phyloP scores from a whole-genome alignment of 35 echinoderm and acorn worm genomes.

The Lytechinus pictus region DNA sequence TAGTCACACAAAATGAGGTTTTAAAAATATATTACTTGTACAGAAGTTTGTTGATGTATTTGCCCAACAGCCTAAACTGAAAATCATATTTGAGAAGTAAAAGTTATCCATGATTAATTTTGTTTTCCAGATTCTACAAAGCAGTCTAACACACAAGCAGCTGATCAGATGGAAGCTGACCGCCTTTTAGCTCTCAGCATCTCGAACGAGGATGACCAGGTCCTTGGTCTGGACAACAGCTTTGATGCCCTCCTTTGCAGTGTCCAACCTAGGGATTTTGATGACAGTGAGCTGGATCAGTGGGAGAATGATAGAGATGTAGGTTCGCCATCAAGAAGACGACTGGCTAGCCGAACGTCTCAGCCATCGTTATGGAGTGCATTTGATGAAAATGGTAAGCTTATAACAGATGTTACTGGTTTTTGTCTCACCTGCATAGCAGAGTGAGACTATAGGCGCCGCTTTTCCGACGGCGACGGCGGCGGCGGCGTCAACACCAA shows the following conservation, averaged over 20 bases:
- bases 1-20: no score
- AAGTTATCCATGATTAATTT: no score
- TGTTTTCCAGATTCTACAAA: conserved; percentile 20
- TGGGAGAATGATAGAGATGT: neutral
- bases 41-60: no score
- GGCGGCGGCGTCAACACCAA: no score
- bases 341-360: neutral
- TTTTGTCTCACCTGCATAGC: no score
- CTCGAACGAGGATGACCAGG: conserved; percentile 49
- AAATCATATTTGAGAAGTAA: no score
- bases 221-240: neutral
- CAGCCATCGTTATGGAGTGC: neutral
- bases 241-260: neutral
- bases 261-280: neutral
- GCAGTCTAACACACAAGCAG: conserved; percentile 18
- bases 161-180: conserved; percentile 64
- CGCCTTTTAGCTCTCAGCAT: conserved; percentile 58
- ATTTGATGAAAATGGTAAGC: neutral
- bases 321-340: neutral
- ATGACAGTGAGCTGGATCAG: neutral
- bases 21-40: no score
- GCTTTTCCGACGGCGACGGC: no score
- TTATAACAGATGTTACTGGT: no score
- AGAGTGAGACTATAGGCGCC: no score
- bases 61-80: no score